Evolutionary conservation across 2,797 vertebrate species (phyloP).

Genomic region (Nannoperca obscura): DNA sequence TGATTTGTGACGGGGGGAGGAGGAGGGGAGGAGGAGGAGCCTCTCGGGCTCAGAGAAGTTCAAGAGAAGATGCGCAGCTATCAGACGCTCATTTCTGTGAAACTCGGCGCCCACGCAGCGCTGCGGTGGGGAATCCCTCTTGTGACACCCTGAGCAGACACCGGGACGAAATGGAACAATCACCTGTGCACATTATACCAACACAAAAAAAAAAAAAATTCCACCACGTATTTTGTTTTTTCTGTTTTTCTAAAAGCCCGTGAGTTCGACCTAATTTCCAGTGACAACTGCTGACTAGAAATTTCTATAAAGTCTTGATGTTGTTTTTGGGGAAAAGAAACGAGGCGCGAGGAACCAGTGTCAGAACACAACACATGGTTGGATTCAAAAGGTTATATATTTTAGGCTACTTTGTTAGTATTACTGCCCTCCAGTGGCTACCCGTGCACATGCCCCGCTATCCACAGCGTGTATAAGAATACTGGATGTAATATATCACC

Average conservation of each 20-base stretch:
- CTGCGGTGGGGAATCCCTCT: constrained; percentile 82
- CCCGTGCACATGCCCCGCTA: neutral
- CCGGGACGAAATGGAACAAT: constrained; percentile 72
- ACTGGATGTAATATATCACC: neutral
- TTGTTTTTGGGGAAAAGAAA: constrained; percentile 9
- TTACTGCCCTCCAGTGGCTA: constrained; percentile 73
- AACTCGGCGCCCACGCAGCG: constrained; percentile 63
- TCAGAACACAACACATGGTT: constrained; percentile 9
- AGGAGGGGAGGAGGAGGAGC: constrained; percentile 81
- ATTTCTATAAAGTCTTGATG: neutral
- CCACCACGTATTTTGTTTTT: neutral
- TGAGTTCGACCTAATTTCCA: constrained; percentile 31
- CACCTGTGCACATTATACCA: constrained; percentile 29
- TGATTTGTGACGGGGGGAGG: constrained; percentile 58
- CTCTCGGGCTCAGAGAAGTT: constrained; percentile 46
- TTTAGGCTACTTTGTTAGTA: constrained; percentile 18
- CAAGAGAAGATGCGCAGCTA: constrained; percentile 53
- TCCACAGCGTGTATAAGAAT: neutral
- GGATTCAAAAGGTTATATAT: neutral
- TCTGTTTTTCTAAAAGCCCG: neutral
- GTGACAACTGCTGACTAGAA: constrained; percentile 10
- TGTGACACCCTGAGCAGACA: constrained; percentile 61
- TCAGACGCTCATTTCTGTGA: constrained; percentile 73
- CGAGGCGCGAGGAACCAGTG: neutral
- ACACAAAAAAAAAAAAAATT: constrained; percentile 1